phyloP scores from a whole-genome alignment of 2,888 invertebrate species.

The Smittia aterrima region DNA sequence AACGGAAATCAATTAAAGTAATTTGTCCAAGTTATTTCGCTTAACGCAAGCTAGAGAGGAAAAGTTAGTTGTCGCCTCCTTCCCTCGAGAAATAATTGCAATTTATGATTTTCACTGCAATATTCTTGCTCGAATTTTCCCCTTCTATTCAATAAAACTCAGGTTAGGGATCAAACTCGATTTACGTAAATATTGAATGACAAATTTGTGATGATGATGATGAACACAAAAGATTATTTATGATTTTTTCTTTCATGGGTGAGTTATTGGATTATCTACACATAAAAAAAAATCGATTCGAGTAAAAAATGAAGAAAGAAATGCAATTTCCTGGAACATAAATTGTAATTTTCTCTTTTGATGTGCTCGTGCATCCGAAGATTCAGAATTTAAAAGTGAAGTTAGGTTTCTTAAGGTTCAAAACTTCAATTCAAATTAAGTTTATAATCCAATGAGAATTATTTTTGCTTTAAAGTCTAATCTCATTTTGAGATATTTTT shows the following conservation, averaged over 20 bases:
- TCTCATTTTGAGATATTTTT: background rate
- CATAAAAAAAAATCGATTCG: constrained; percentile 8
- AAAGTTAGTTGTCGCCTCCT: too few relatives aligned
- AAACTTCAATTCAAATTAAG: too few relatives aligned
- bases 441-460: too few relatives aligned
- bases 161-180: background rate
- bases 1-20: constrained; percentile 1
- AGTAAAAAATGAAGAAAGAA: background rate
- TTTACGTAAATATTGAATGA: constrained; percentile 7
- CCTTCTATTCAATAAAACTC: background rate
- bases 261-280: background rate
- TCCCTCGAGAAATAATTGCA: background rate
- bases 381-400: too few relatives aligned
- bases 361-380: too few relatives aligned
- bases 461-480: too few relatives aligned
- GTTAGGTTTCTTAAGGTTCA: too few relatives aligned
- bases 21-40: background rate
- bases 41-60: too few relatives aligned
- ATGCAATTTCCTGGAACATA: constrained; percentile 18
- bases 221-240: constrained; percentile 20
- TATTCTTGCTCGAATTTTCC: background rate
- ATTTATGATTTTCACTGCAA: background rate
- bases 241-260: background rate
- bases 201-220: background rate
- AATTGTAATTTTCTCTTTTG: background rate